Evolutionary conservation across 2,113 vertebrate genomes (phyloP).

Genomic region (Petroica traversi): DNA sequence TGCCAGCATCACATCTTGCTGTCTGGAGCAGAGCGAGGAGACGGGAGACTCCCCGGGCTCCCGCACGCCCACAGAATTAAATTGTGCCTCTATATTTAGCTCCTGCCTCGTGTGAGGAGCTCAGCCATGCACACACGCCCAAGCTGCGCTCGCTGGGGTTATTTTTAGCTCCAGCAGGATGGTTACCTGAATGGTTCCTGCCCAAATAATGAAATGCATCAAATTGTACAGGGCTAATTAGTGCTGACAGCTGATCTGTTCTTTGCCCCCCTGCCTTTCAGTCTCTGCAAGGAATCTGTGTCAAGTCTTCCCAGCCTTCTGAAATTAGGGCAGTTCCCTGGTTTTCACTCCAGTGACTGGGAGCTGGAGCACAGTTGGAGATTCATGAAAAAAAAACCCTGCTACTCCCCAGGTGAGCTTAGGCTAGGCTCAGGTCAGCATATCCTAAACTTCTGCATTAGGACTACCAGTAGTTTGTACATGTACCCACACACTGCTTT

Average conservation of each 20-base stretch:
- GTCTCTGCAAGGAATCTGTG: conserved; percentile 5
- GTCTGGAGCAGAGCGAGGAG: background rate
- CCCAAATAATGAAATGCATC: background rate
- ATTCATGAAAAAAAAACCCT: background rate
- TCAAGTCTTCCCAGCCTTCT: background rate
- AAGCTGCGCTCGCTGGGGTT: background rate
- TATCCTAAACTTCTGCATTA: background rate
- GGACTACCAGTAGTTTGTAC: background rate
- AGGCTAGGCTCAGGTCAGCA: background rate
- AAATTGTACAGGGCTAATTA: conserved; percentile 3
- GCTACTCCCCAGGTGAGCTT: background rate
- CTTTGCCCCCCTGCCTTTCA: background rate
- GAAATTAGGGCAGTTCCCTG: background rate
- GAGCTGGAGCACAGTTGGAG: background rate
- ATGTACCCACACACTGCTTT: fast-evolving
- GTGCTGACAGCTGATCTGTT: background rate
- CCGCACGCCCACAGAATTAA: background rate
- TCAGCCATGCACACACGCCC: background rate
- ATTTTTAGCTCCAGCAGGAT: conserved; percentile 48
- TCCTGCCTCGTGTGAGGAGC: background rate
- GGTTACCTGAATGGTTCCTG: conserved; percentile 32
- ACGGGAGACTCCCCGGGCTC: background rate
- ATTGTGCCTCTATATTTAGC: conserved; percentile 4
- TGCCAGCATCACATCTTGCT: background rate
- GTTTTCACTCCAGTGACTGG: background rate